A percentile compares a stretch with the other conserved stretches of the same genome.
phyloP scores from a whole-genome alignment of 2,797 vertebrate species.

The Crossoptilon crossoptilon region DNA sequence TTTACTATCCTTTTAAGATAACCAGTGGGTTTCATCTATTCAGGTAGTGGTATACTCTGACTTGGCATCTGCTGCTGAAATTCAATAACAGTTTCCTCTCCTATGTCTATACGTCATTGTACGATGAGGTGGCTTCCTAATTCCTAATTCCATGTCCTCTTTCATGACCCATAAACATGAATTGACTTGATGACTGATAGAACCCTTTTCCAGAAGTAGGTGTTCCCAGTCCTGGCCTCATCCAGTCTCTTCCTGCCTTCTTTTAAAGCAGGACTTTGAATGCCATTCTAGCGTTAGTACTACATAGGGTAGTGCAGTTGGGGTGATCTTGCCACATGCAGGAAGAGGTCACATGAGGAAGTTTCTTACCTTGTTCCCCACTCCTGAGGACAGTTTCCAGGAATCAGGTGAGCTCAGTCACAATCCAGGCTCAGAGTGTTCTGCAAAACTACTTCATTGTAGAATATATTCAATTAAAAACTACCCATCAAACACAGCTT shows the following conservation, averaged over 20 bases:
- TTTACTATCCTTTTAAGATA: neutral
- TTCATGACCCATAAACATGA: neutral
- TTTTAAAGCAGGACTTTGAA: neutral
- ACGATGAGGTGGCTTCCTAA: constrained; percentile 26
- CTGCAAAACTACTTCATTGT: neutral
- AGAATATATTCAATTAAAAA: neutral
- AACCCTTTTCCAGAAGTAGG: constrained; percentile 23
- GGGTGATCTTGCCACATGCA: neutral
- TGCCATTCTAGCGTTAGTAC: neutral
- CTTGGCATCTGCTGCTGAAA: constrained; percentile 34
- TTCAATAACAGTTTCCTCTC: constrained; percentile 21
- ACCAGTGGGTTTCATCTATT: neutral
- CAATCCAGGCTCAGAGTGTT: neutral
- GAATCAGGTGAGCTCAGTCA: neutral
- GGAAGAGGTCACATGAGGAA: neutral
- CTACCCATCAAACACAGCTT: neutral
- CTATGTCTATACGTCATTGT: constrained; percentile 3
- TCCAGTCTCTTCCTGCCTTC: neutral
- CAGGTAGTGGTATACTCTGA: neutral
- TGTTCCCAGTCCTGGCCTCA: neutral
- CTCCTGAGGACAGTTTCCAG: neutral
- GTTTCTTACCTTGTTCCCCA: neutral
- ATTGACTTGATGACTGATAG: neutral
- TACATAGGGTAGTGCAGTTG: rapidly evolving
- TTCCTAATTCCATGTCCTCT: neutral